Conservation (phyloP, 2,113 vertebrate genomes). For the Myrmophylax atrothorax region DNA sequence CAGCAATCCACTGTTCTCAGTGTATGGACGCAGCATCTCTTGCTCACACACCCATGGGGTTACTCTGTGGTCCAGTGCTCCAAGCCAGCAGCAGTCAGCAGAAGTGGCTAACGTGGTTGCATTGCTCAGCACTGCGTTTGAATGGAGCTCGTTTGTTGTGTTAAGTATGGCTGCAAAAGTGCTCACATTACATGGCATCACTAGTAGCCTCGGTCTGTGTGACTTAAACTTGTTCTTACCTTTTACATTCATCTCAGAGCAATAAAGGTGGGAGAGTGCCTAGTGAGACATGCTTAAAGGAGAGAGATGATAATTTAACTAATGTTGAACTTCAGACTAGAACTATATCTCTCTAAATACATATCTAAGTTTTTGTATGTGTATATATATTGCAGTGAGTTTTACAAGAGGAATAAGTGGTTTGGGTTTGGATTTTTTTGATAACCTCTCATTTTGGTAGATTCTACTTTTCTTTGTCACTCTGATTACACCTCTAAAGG, state of each 20-base stretch:
- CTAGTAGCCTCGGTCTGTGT: not conserved
- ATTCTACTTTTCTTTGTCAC: not conserved
- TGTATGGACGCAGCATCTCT: not conserved
- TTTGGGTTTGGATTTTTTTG: not conserved
- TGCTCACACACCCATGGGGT: not conserved
- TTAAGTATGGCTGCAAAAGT: not conserved
- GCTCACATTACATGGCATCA: not conserved
- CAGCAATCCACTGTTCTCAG: not conserved
- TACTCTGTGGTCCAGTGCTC: not conserved
- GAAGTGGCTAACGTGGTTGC: slow-evolving; percentile 42
- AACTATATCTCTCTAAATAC: not conserved
- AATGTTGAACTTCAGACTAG: not conserved
- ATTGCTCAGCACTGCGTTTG: slow-evolving; percentile 2
- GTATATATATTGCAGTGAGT: not conserved
- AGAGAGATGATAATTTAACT: not conserved
- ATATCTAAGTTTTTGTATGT: not conserved
- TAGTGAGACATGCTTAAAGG: not conserved
- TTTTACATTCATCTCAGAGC: not conserved
- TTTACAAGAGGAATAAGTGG: not conserved
- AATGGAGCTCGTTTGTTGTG: not conserved
- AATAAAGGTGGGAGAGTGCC: not conserved
- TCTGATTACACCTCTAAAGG: not conserved
- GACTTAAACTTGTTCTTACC: not conserved
- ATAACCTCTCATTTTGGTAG: not conserved
- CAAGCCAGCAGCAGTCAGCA: slow-evolving; percentile 51